Base-by-base conservation (phyloP, 1,140 invertebrate species). In the Propsilocerus akamusi region DNA sequence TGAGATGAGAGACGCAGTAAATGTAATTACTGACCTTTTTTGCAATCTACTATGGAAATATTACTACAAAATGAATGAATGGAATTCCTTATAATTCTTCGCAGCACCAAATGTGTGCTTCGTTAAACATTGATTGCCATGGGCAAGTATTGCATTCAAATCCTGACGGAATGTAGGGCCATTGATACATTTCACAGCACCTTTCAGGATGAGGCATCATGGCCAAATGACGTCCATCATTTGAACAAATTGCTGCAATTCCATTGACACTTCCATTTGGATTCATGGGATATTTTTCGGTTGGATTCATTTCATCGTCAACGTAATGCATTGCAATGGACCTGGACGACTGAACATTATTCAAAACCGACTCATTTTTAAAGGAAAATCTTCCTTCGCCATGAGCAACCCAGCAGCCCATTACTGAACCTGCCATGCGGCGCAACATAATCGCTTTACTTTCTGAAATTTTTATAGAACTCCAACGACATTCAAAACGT, bases 191-290 rank as follows among this genome's bases (percentile, higher is more conserved):
- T 54, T 83, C 66, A 22, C 81, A 77, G 53, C 85, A 89, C 41
- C 95, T 74, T 68, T 99, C 95, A 0, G 95, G 94, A 73, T 99
- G 95, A 11, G 95, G 95, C 95, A 99, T 98, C 73, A 98, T 80
- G 0, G 92, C 94, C 51, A 97, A 71, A 69, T 97, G 93, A 23
- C 93, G 76, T 1, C 94, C 95, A 70, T 97, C 80, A 5, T 58
- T 51, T 0, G 92, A 97, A 58, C 86, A 90, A 46, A 98, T 65
- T 14, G 82, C 92, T 37, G 93, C 93, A 49, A 96, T 75, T 20
- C 87, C 87, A 49, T 72, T 78, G 72, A 68, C 50, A 62, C 60
- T 59, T 48, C 93, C 93, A 69, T 97, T 97, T 2, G 92, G 93
- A 72, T 97, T 97, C 68, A 90, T 74, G 0, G 92, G 93, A 69